Percentiles rank a stretch among this genome's conserved stretches.
Conservation (phyloP, 1,140 invertebrate species). For the honey bee (Apis mellifera) region Amel_HAv3.1 CM009933.2:13374001-13374500, state of each 20-base stretch:
- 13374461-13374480: no score
- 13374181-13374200: constrained; percentile 65
- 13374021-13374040: not conserved
- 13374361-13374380: constrained; percentile 47
- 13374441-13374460: no score
- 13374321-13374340: not conserved
- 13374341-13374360: constrained; percentile 46
- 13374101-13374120: constrained; percentile 18
- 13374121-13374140: constrained; percentile 12
- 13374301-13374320: not conserved
- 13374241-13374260: constrained; percentile 48
- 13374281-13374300: not conserved
- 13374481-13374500: no score
- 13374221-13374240: constrained; percentile 51
- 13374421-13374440: constrained; percentile 15
- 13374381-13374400: constrained; percentile 27
- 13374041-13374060: not conserved
- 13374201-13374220: constrained; percentile 53
- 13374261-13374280: constrained; percentile 8
- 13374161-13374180: constrained; percentile 47
- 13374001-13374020: constrained; percentile 27
- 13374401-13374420: constrained; percentile 32
- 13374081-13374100: constrained; percentile 51
- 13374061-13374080: not conserved
- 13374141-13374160: constrained; percentile 63